A percentile compares a stretch with the other conserved stretches of the same genome.
Evolutionary conservation across 2,888 invertebrate species (phyloP).

Genomic region (Calliphora vomitoria): DNA sequence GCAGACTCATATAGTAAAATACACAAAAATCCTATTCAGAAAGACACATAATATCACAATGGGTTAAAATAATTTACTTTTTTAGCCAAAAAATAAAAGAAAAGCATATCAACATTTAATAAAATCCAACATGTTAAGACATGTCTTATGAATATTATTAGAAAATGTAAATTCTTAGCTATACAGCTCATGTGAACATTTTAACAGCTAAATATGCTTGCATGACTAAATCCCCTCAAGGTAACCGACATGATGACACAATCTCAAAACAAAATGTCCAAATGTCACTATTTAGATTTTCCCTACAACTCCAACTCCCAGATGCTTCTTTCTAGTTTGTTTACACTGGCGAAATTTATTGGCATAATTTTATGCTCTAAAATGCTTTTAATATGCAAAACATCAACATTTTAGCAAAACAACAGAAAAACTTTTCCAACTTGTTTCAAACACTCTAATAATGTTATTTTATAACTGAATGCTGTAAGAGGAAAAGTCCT

Average conservation of each 20-base stretch:
- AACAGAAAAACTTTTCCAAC: slow-evolving; percentile 53
- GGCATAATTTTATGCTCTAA: slow-evolving; percentile 20
- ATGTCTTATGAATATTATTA: slow-evolving; percentile 45
- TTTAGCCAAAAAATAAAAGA: slow-evolving; percentile 11
- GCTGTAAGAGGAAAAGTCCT: slow-evolving; percentile 37
- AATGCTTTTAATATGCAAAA: slow-evolving; percentile 68
- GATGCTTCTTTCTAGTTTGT: not conserved
- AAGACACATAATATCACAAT: not conserved
- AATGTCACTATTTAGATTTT: slow-evolving; percentile 25
- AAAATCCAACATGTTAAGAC: slow-evolving; percentile 45
- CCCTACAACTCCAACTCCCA: not conserved
- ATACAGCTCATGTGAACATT: not conserved
- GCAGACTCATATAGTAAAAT: not conserved
- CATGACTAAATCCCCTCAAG: slow-evolving; percentile 46
- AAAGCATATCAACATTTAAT: slow-evolving; percentile 10
- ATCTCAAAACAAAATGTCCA: slow-evolving; percentile 2
- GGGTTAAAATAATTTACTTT: slow-evolving; percentile 55
- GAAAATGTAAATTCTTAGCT: slow-evolving; percentile 22
- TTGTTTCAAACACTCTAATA: slow-evolving; percentile 19
- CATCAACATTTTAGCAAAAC: slow-evolving; percentile 37
- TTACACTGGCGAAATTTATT: not conserved
- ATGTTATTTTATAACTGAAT: slow-evolving; percentile 25
- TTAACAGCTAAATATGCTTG: slow-evolving; percentile 42
- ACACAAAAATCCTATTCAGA: not conserved
- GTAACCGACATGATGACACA: slow-evolving; percentile 17